Percentiles rank a stretch among this genome's conserved stretches.
phyloP scores from a whole-genome alignment of 2,888 invertebrate species.

The Muscina levida region DNA sequence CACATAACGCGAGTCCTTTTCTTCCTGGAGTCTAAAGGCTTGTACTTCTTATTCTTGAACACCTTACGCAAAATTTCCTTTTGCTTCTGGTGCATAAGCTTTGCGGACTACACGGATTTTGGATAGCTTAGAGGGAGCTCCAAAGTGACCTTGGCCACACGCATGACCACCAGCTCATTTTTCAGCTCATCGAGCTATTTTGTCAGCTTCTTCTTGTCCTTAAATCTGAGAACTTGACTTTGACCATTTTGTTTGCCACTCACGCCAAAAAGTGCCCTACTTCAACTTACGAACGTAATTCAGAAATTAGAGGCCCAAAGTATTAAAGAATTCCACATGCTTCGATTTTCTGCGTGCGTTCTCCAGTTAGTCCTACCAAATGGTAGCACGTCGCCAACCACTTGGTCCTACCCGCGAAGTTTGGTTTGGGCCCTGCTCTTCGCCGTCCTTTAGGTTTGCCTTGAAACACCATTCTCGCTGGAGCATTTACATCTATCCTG shows the following conservation, averaged over 20 bases:
- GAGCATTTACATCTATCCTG: too few relatives aligned
- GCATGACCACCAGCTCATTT: constrained; percentile 95
- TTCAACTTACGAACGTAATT: too few relatives aligned
- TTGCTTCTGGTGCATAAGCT: constrained; percentile 99
- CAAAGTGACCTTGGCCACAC: constrained; percentile 98
- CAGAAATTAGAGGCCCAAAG: too few relatives aligned
- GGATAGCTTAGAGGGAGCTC: constrained; percentile 98
- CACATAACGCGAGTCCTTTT: constrained; percentile 99
- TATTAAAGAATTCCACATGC: too few relatives aligned
- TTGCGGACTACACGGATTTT: constrained; percentile 99
- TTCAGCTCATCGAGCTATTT: constrained; percentile 99
- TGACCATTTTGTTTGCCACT: constrained; percentile 82
- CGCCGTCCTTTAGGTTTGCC: too few relatives aligned
- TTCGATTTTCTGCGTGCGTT: too few relatives aligned
- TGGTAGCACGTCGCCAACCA: too few relatives aligned
- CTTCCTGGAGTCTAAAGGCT: constrained; percentile 96
- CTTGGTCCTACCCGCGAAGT: not conserved
- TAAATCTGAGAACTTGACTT: constrained; percentile 98
- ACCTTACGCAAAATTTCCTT: constrained; percentile 97
- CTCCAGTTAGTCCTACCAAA: too few relatives aligned
- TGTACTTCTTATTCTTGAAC: constrained; percentile 97
- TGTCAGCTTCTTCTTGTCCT: constrained; percentile 98
- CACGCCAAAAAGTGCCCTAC: constrained; percentile 75
- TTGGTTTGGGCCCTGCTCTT: not conserved
- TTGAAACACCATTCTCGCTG: too few relatives aligned